Evolutionary conservation across 64 coral and sea anemone genomes (phyloP), one percentile per base, ranked within the genome.

Genomic region (Porites lutea): DNA sequence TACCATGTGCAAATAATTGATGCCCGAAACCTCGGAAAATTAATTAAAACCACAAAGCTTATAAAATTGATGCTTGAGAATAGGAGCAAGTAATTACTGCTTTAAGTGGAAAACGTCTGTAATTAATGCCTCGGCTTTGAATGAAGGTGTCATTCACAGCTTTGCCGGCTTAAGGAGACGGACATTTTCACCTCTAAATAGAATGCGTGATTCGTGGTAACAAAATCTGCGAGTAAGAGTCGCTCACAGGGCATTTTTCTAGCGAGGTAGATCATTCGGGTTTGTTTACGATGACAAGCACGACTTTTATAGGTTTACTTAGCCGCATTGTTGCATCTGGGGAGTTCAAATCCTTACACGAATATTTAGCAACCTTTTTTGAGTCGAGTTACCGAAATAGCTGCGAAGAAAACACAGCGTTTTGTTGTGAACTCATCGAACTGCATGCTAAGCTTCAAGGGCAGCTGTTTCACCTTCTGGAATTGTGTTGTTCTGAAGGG

Each of bases 301-400:
- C 90, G 52, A 77, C 92, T 27, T 97, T 97, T 81, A 54, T 91
- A 46, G 88, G 82, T 3, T 87, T 94, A 88, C 83, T 97, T 8
- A 91, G 95, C 12, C 79, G 62, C 14, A 52, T 97, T 14, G 48
- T 97, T 67, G 82, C 88, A 50, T 89, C 86, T 75, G 82, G 59
- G 2, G 82, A 94, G 7, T 82, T 97, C 44, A 94, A 80, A 57
- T 37, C 69, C 21, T 63, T 90, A 13, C 95, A 97, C 46, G 92
- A 93, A 21, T 83, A 88, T 46, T 46, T 97, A 53, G 76, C 79
- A 46, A 97, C 57, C 14, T 88, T 96, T 67, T 94, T 94, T 52
- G 92, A 97, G 12, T 72, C 90, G 10, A 97, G 88, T 19, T 97
- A 97, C 50, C 95, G 92, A 4, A 93, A 97, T 37, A 97, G 85